Evolutionary conservation across 2,888 invertebrate species (phyloP).

Genomic region (Andricus quercusramuli): DNA sequence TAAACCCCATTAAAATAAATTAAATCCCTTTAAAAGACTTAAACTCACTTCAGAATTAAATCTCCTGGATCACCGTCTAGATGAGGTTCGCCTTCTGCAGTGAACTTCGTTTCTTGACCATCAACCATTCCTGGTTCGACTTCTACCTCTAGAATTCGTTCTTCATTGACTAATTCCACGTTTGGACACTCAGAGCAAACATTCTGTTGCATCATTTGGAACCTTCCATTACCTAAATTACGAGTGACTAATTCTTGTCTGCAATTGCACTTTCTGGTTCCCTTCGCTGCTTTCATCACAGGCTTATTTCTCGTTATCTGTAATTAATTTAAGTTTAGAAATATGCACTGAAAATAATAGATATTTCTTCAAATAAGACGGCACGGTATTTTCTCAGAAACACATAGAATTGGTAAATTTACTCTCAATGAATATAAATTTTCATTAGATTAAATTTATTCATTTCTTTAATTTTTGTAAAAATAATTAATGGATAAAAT

Average conservation of each 20-base stretch:
- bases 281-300: constrained; percentile 94
- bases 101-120: constrained; percentile 93
- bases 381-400: too few relatives aligned
- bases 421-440: too few relatives aligned
- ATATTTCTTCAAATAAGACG: too few relatives aligned
- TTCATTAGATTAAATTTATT: too few relatives aligned
- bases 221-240: constrained; percentile 96
- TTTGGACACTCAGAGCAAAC: constrained; percentile 99
- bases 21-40: constrained; percentile 12
- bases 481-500: too few relatives aligned
- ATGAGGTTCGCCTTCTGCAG: constrained; percentile 98
- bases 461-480: too few relatives aligned
- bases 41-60: constrained; percentile 85
- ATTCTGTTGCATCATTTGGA: constrained; percentile 98
- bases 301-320: constrained; percentile 98
- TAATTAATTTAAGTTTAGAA: constrained; percentile 48
- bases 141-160: constrained; percentile 94
- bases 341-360: too few relatives aligned
- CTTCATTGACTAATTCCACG: constrained; percentile 96
- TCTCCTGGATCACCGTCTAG: constrained; percentile 99
- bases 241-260: constrained; percentile 99
- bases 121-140: constrained; percentile 97
- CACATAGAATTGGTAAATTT: too few relatives aligned
- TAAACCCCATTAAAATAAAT: too few relatives aligned
- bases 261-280: constrained; percentile 98